Evolutionary conservation across 2,888 invertebrate genomes (phyloP).

Genomic region (Cantharis flavilabris): DNA sequence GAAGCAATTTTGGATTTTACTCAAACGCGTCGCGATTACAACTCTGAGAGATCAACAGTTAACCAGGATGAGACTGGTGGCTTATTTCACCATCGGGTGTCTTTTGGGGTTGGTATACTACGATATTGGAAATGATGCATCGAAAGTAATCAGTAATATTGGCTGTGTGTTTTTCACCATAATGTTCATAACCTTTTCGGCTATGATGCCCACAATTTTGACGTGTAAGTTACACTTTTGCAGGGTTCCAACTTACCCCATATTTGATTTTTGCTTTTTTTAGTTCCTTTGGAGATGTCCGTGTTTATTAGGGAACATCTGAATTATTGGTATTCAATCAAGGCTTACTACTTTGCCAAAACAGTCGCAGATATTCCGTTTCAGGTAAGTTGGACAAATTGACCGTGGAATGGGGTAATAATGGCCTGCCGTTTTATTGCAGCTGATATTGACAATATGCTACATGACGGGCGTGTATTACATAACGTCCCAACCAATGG

Average conservation of each 20-base stretch:
- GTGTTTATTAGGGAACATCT: conserved; percentile 94
- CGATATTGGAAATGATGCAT: conserved; percentile 90
- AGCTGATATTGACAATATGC: conserved; percentile 85
- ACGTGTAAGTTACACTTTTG: conserved; percentile 82
- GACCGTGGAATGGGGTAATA: not conserved
- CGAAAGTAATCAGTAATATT: conserved; percentile 92
- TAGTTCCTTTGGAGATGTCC: conserved; percentile 95
- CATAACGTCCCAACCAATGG: conserved; percentile 94
- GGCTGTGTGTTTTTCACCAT: conserved; percentile 96
- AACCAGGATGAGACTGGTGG: conserved; percentile 84
- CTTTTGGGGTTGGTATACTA: conserved; percentile 93
- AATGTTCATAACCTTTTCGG: conserved; percentile 96
- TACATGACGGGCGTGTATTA: conserved; percentile 92
- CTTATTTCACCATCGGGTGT: conserved; percentile 87
- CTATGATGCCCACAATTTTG: conserved; percentile 97
- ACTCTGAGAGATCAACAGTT: conserved; percentile 86
- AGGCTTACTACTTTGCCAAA: conserved; percentile 95
- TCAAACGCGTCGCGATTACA: conserved; percentile 82
- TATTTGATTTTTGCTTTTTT: conserved; percentile 39
- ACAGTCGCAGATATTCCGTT: conserved; percentile 96
- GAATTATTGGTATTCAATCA: conserved; percentile 96
- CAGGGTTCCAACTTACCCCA: not conserved
- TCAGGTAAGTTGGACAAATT: conserved; percentile 67
- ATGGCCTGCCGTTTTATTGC: conserved; percentile 47
- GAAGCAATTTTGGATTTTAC: conserved; percentile 85